Evolutionary conservation across 2,113 vertebrate genomes (phyloP).

Genomic region (Quiscalus mexicanus): DNA sequence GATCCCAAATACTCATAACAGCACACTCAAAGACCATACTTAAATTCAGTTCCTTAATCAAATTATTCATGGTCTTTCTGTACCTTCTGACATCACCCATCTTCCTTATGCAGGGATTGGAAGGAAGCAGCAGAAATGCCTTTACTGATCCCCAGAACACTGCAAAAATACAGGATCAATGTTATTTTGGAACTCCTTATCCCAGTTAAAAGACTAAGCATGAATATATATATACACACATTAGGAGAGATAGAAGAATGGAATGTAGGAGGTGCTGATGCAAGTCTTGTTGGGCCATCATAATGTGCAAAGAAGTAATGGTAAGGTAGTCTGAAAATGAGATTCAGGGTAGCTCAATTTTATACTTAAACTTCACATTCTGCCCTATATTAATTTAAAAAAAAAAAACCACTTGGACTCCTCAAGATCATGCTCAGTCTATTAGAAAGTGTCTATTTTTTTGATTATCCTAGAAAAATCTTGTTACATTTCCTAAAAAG

Average conservation of each 20-base stretch:
- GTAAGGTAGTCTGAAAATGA: neutral
- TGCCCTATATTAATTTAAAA: neutral
- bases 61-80: neutral
- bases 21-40: neutral
- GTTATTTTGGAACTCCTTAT: neutral
- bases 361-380: neutral
- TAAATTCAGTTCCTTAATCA: neutral
- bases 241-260: neutral
- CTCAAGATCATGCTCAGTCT: neutral
- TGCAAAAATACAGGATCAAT: neutral
- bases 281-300: neutral
- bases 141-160: neutral
- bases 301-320: neutral
- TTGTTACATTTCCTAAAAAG: neutral
- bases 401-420: neutral
- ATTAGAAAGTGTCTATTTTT: neutral
- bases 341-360: neutral
- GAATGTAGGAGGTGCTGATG: neutral
- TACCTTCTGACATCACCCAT: neutral
- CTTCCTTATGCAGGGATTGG: neutral
- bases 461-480: neutral
- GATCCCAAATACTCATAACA: neutral
- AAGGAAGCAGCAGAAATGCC: neutral
- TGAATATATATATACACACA: accelerated
- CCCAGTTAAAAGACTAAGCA: neutral